Percentiles rank a stretch among this genome's conserved stretches.
Conservation (phyloP, 2,888 invertebrate species). For the Drosophila paucipuncta region DNA sequence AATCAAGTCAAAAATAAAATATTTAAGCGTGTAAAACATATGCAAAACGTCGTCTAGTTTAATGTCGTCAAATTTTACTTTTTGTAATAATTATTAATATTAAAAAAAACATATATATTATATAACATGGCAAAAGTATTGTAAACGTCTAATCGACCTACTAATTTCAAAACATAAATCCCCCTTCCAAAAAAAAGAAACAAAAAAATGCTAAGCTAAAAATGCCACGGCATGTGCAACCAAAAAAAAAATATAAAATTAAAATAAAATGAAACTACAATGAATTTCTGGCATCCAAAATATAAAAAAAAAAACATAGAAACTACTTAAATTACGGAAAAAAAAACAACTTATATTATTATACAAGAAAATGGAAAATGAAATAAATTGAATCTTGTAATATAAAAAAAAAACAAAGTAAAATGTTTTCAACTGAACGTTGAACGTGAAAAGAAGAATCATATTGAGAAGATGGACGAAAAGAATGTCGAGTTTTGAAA, state of each 20-base stretch:
- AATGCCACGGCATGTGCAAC: conserved; percentile 70
- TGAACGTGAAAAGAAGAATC: neutral
- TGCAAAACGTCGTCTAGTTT: conserved; percentile 82
- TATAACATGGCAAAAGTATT: conserved; percentile 67
- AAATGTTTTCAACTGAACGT: neutral
- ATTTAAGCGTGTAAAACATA: conserved; percentile 76
- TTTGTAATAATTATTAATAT: conserved; percentile 84
- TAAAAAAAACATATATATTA: conserved; percentile 71
- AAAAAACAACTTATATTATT: conserved; percentile 82
- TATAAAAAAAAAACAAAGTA: conserved; percentile 69
- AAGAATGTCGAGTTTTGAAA: neutral
- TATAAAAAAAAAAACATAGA: conserved; percentile 56
- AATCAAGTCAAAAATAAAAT: conserved; percentile 68
- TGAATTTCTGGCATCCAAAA: conserved; percentile 75
- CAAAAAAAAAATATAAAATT: conserved; percentile 49
- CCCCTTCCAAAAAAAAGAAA: conserved; percentile 13
- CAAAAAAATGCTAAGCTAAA: conserved; percentile 7
- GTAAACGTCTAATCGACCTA: conserved; percentile 71
- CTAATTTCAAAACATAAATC: conserved; percentile 61
- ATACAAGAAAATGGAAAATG: conserved; percentile 82
- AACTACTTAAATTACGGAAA: conserved; percentile 71
- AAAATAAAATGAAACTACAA: conserved; percentile 56
- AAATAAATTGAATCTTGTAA: conserved; percentile 85
- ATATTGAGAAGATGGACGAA: neutral
- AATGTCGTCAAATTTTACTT: conserved; percentile 84